These are phyloP conservation scores for Ametastegia equiseti DNA, from an alignment of 2,888 invertebrate genomes.

Conservation along the genomic window DNA sequence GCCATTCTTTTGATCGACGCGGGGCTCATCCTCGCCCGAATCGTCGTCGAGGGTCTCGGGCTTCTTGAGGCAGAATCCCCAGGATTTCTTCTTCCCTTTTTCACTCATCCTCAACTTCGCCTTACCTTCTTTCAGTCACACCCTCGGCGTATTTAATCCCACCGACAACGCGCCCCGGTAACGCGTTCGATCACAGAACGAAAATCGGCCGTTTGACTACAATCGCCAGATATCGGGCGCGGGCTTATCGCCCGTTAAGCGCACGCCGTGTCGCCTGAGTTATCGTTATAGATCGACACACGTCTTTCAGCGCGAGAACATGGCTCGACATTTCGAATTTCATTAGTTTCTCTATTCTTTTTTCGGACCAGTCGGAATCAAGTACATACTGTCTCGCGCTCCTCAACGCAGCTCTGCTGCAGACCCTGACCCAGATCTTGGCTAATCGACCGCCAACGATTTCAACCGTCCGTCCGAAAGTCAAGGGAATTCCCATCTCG, in stretches of 20 bases:
- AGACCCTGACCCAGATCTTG: background rate
- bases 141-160: background rate
- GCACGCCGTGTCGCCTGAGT: background rate
- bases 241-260: slow-evolving; percentile 2
- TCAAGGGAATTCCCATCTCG: background rate
- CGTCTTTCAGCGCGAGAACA: no score
- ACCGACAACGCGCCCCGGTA: background rate
- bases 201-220: background rate
- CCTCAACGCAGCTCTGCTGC: background rate
- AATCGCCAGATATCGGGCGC: background rate
- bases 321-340: no score
- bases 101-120: slow-evolving; percentile 33
- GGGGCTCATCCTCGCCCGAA: slow-evolving; percentile 53
- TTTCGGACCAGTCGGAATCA: no score
- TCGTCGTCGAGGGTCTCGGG: slow-evolving; percentile 58
- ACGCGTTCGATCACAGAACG: background rate
- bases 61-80: slow-evolving; percentile 50
- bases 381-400: background rate
- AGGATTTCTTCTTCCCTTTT: slow-evolving; percentile 29
- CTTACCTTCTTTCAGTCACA: background rate
- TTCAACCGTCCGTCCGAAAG: background rate
- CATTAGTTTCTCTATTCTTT: no score
- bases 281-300: background rate
- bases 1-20: background rate
- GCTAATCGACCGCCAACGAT: slow-evolving; percentile 13